Evolutionary conservation across 2,888 invertebrate genomes (phyloP).

Genomic region (Troides oblongomaculatus): DNA sequence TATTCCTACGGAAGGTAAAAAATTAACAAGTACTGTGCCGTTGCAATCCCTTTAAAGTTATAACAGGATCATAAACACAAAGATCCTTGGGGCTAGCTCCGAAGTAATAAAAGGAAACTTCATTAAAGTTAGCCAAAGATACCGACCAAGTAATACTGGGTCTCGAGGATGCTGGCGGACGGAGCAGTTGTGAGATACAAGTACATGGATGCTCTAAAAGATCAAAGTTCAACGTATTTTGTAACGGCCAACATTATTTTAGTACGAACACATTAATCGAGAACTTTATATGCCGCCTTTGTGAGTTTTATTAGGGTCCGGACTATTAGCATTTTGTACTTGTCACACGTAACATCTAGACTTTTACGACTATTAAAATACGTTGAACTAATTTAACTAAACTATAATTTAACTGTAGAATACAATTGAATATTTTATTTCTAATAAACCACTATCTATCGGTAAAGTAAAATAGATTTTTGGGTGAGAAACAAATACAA

Average conservation of each 20-base stretch:
- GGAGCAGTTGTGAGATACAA: conserved; percentile 30
- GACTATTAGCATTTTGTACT: conserved; percentile 9
- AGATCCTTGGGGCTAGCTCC: conserved; percentile 63
- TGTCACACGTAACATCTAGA: conserved; percentile 2
- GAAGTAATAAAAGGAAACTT: conserved; percentile 71
- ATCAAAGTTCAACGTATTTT: conserved; percentile 32
- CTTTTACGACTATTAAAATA: conserved; percentile 3
- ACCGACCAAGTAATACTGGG: conserved; percentile 56
- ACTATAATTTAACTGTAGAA: not conserved
- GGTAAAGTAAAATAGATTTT: not conserved
- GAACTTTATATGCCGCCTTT: conserved; percentile 20
- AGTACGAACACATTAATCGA: conserved; percentile 29
- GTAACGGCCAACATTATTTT: conserved; percentile 29
- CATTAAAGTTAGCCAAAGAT: conserved; percentile 69
- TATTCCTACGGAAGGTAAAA: conserved; percentile 37
- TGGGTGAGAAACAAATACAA: not conserved
- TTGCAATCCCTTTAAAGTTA: conserved; percentile 67
- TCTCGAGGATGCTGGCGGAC: conserved; percentile 43
- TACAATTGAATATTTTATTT: not conserved
- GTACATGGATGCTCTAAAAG: conserved; percentile 28
- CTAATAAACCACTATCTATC: not conserved
- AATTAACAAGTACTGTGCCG: conserved; percentile 44
- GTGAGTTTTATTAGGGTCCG: conserved; percentile 16
- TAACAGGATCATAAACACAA: conserved; percentile 71
- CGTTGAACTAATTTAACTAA: not conserved